Percentiles rank a stretch among this genome's conserved stretches.
phyloP scores from a whole-genome alignment of 2,797 vertebrate genomes.

The Remorina albescens region DNA sequence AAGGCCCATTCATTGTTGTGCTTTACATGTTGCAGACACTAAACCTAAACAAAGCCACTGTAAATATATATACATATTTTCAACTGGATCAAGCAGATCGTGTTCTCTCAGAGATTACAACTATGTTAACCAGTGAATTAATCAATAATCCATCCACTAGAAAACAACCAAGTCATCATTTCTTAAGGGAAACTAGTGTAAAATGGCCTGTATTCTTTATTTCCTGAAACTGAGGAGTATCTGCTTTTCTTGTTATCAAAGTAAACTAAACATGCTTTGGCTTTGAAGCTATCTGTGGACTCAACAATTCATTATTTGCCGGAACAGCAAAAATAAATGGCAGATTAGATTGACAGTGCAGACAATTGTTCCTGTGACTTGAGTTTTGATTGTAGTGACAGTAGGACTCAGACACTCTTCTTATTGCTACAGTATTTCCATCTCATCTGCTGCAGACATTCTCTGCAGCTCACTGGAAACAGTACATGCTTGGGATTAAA shows the following conservation, averaged over 20 bases:
- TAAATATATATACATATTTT: background rate
- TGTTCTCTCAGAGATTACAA: background rate
- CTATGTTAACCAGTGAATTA: background rate
- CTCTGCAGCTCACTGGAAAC: background rate
- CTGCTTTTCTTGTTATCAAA: background rate
- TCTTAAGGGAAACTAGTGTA: background rate
- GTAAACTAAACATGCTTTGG: background rate
- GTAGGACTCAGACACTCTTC: background rate
- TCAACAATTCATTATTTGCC: background rate
- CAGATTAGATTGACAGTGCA: background rate
- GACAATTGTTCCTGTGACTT: background rate
- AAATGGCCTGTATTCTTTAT: no score
- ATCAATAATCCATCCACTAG: background rate
- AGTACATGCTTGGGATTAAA: background rate
- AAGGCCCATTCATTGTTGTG: conserved; percentile 38
- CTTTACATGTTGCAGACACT: background rate
- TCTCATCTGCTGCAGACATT: background rate
- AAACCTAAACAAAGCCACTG: no score
- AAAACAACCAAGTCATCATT: no score
- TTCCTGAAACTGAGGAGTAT: no score
- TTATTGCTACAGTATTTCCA: background rate
- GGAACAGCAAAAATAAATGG: background rate
- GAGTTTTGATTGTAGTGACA: background rate
- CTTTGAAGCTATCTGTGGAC: background rate
- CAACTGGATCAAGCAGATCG: background rate